A percentile compares a stretch with the other conserved stretches of the same genome.
phyloP scores from a whole-genome alignment of 1,140 invertebrate genomes.

The Rhopalosiphum padi region DNA sequence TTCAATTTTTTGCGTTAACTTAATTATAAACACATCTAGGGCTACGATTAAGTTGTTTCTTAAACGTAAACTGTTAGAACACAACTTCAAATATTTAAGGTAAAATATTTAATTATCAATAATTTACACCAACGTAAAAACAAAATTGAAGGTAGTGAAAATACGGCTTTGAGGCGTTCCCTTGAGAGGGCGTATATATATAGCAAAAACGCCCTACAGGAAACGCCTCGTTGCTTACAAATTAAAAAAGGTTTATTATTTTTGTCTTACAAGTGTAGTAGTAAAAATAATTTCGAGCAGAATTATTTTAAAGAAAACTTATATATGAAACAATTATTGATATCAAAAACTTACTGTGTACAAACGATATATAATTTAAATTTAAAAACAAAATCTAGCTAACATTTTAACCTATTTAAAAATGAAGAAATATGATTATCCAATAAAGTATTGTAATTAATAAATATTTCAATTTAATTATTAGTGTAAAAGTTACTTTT shows the following conservation, averaged over 20 bases:
- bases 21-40: background rate
- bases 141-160: background rate
- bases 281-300: background rate
- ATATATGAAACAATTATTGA: background rate
- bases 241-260: constrained; percentile 24
- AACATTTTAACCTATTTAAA: background rate
- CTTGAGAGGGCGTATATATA: constrained; percentile 1
- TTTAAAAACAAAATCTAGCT: background rate
- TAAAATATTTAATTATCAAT: background rate
- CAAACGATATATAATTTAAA: too few species aligned
- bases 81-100: background rate
- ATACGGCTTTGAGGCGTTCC: constrained; percentile 12
- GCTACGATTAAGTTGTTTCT: background rate
- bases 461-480: background rate
- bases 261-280: background rate
- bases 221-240: constrained; percentile 22
- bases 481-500: background rate
- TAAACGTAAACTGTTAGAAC: background rate
- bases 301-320: background rate
- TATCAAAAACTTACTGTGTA: background rate
- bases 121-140: background rate
- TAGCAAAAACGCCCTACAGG: constrained; percentile 29
- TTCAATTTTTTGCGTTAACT: background rate
- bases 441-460: background rate
- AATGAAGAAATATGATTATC: background rate